phyloP scores from a whole-genome alignment of 2,888 invertebrate species.

The Neocrepidodera transversa region DNA sequence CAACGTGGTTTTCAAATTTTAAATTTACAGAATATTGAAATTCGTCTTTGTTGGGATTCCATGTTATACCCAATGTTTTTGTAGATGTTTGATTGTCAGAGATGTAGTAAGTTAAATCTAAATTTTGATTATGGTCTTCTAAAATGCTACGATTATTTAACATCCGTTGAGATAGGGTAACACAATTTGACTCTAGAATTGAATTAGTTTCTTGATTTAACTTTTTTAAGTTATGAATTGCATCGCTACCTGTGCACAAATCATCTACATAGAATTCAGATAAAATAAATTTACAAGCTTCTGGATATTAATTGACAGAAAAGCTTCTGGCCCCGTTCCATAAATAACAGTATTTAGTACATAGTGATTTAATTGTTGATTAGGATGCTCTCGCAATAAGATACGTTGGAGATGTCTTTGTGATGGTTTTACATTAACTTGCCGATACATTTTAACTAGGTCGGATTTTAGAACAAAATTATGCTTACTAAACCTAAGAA shows the following conservation, averaged over 20 bases:
- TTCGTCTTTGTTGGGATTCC: too few relatives aligned
- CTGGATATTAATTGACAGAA: slow-evolving; percentile 25
- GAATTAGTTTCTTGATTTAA: neutral
- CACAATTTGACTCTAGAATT: neutral
- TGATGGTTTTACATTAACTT: too few relatives aligned
- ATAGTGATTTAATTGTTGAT: slow-evolving; percentile 23
- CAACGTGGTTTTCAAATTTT: too few relatives aligned
- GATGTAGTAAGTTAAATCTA: too few relatives aligned
- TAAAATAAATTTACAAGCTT: slow-evolving; percentile 6
- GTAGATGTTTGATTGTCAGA: too few relatives aligned
- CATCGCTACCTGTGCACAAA: slow-evolving; percentile 10
- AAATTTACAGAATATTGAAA: too few relatives aligned
- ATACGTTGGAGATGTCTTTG: slow-evolving; percentile 36
- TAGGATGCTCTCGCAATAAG: slow-evolving; percentile 34
- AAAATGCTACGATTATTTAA: neutral
- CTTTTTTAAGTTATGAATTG: neutral
- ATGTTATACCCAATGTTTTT: too few relatives aligned
- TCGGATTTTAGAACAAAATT: too few relatives aligned
- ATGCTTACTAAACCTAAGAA: slow-evolving; percentile 38
- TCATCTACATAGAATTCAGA: slow-evolving; percentile 31
- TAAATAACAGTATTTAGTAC: slow-evolving; percentile 32
- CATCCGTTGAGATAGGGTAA: neutral
- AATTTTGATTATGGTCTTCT: too few relatives aligned
- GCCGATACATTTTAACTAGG: too few relatives aligned
- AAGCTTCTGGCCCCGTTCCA: slow-evolving; percentile 29